Percentiles rank a stretch among this genome's conserved stretches.
phyloP scores from a whole-genome alignment of 2,113 vertebrate genomes.

The Brevimyrus niger region DNA sequence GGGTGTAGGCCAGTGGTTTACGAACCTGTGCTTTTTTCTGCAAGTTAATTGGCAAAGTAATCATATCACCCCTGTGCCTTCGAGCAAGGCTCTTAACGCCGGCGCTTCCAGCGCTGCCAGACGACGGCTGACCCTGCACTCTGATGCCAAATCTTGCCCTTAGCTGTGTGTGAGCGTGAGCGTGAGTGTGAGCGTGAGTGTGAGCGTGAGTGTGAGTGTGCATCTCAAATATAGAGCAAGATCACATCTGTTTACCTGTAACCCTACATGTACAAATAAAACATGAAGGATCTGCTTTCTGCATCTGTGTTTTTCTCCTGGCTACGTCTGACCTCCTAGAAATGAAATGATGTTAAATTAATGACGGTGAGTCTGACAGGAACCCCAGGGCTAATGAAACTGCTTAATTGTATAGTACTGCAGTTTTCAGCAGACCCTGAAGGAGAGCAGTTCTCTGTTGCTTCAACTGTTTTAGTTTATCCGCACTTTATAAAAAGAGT shows the following conservation, averaged over 20 bases:
- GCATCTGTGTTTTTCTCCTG: not conserved
- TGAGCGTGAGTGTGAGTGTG: not conserved
- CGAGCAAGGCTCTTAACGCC: not conserved
- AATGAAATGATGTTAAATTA: not conserved
- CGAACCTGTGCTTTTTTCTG: not conserved
- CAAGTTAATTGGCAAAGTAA: not conserved
- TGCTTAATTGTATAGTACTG: not conserved
- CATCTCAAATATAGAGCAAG: not conserved
- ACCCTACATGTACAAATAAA: not conserved
- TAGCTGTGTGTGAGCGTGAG: not conserved
- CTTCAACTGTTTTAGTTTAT: no score
- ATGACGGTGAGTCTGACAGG: not conserved
- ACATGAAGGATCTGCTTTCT: not conserved
- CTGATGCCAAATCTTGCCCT: not conserved
- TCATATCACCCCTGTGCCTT: not conserved
- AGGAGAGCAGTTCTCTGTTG: no score
- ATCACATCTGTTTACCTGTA: not conserved
- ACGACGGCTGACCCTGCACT: not conserved
- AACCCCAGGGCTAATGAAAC: conserved; percentile 6
- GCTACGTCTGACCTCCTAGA: not conserved
- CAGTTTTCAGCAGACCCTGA: not conserved
- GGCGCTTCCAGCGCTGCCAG: not conserved
- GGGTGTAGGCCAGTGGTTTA: not conserved
- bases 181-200: not conserved
- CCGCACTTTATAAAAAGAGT: no score